phyloP scores from a whole-genome alignment of 2,888 invertebrate species.

The Chrysotoxum bicinctum region DNA sequence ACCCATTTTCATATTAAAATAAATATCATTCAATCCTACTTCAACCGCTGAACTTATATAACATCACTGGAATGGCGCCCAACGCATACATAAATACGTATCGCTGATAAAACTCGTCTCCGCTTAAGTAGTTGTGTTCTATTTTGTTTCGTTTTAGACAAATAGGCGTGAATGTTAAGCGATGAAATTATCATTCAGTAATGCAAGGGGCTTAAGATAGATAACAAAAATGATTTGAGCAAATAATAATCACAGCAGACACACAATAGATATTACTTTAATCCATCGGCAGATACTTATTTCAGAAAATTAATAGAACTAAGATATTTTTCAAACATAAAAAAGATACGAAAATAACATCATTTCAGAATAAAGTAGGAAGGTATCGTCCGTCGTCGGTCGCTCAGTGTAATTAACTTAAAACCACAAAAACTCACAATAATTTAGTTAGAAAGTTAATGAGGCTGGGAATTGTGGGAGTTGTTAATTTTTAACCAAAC shows the following conservation, averaged over 20 bases:
- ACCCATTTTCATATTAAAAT: too few relatives aligned
- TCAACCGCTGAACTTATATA: background rate
- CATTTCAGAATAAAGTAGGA: background rate
- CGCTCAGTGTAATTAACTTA: too few relatives aligned
- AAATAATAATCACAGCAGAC: background rate
- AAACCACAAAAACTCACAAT: background rate
- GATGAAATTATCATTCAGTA: background rate
- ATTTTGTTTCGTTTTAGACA: background rate
- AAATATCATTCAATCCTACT: too few relatives aligned
- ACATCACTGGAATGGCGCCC: background rate
- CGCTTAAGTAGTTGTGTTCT: background rate
- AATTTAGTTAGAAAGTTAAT: background rate
- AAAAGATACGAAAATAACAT: background rate
- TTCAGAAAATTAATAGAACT: background rate
- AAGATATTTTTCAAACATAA: background rate
- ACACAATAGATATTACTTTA: background rate
- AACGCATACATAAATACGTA: background rate
- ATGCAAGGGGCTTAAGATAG: background rate
- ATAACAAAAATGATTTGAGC: background rate
- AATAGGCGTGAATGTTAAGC: background rate
- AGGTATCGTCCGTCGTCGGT: too few relatives aligned
- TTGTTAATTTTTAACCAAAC: too few relatives aligned
- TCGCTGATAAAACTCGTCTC: background rate
- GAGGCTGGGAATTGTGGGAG: constrained; percentile 15
- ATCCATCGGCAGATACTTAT: background rate